Base-by-base conservation (phyloP, 2,888 invertebrate species). In the Drosophila paranaensis region DNA sequence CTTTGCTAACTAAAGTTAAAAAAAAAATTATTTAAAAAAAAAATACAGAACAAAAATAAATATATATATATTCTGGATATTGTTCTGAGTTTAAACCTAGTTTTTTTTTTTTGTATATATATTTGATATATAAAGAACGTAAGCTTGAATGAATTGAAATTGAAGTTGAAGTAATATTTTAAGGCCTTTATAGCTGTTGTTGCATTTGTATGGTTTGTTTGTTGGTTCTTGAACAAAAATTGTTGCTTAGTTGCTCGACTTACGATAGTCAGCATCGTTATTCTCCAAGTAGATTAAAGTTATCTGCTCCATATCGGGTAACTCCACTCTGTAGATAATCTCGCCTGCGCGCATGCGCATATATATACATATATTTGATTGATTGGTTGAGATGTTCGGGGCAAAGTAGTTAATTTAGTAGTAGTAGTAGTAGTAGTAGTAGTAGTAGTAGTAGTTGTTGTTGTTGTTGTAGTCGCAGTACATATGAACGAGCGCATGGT, bases 201-300 rank as follows among this genome's bases (percentile, higher is more conserved):
- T 74, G 77, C 79, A 71, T 74, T 85, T 77, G 72, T 76, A 63
- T 73, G 62, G 67, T 78, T 76, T 72, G 71, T 60, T 53, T 53
- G 78, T 74, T 77, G 65, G 55, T 40, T 74, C 81, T 77, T 79
- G 71, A 51, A 74, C 70, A 79, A 68, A 71, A 78, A 80, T 77
- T 79, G 60, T 78, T 78, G 77, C 84, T 90, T 90, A 90, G 82
- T 90, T 91, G 93, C 93, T 92, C 91, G 93, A 93, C 93, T 93
- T 93, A 93, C 93, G 91, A 93, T 93, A 93, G 93, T 93, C 93
- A 93, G 93, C 93, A 92, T 93, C 93, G 89, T 88, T 93, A 96
- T 96, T 96, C 96, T 97, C 97, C 96, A 97, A 96, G 96, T 96
- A 97, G 95, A 97, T 96, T 95, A 97, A 96, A 94, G 97, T 97